Conservation (phyloP, 2,113 vertebrate species). For the Sprattus sprattus region DNA sequence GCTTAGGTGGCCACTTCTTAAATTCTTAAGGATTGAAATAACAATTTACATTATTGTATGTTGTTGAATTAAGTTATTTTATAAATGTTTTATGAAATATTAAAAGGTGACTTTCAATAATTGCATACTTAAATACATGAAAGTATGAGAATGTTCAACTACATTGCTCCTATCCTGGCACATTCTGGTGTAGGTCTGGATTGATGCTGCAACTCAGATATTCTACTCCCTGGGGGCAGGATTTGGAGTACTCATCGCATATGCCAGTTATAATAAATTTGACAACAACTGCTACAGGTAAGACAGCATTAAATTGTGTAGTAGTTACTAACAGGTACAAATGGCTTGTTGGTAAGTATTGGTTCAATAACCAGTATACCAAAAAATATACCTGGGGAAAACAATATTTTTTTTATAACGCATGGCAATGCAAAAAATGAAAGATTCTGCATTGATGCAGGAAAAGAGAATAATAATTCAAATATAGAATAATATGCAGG, state of each 20-base stretch:
- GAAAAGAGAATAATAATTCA: too few species aligned
- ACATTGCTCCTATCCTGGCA: background rate
- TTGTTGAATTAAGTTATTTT: too few species aligned
- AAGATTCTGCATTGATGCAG: too few species aligned
- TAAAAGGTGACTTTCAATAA: background rate
- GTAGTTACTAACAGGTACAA: background rate
- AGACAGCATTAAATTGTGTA: constrained; percentile 30
- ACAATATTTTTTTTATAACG: too few species aligned
- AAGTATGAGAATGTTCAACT: background rate
- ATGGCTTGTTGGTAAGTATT: background rate
- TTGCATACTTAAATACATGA: background rate
- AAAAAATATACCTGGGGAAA: background rate
- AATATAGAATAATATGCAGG: too few species aligned
- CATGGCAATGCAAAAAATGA: too few species aligned
- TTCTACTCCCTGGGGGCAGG: constrained; percentile 97
- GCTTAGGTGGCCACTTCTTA: background rate
- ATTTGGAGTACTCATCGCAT: constrained; percentile 95
- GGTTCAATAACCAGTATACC: background rate
- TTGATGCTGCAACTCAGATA: constrained; percentile 97
- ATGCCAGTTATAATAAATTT: constrained; percentile 98
- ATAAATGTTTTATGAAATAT: background rate
- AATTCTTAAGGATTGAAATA: background rate
- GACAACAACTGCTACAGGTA: constrained; percentile 99
- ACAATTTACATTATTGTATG: too few species aligned
- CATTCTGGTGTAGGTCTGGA: constrained; percentile 85